A percentile compares a stretch with the other conserved stretches of the same genome.
phyloP scores from a whole-genome alignment of 2,888 invertebrate genomes.

The Ormyrus rosae region DNA sequence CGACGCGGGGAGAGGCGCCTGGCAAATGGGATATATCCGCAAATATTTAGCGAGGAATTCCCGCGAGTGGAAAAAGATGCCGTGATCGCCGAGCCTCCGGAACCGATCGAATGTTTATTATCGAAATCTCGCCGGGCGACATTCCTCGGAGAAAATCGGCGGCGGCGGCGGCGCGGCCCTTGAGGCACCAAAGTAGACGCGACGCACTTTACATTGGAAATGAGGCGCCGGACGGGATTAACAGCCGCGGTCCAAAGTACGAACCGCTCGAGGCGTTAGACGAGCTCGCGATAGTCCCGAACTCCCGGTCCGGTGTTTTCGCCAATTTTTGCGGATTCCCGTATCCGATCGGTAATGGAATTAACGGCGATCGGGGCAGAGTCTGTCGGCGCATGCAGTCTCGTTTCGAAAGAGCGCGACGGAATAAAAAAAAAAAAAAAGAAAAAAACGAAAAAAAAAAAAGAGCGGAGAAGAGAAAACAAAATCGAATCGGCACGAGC shows the following conservation, averaged over 20 bases:
- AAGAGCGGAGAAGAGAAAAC: neutral
- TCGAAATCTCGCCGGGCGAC: conserved; percentile 58
- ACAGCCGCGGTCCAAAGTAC: neutral
- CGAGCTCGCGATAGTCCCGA: neutral
- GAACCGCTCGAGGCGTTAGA: neutral
- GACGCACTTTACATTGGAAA: conserved; percentile 35
- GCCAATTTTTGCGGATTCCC: too few relatives aligned
- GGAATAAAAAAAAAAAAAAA: neutral
- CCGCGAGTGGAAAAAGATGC: neutral
- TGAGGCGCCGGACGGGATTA: conserved; percentile 9
- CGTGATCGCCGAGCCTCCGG: conserved; percentile 43
- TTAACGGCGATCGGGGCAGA: too few relatives aligned
- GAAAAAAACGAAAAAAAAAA: conserved; percentile 4
- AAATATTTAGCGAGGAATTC: conserved; percentile 20
- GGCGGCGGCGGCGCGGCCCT: neutral
- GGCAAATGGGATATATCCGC: neutral
- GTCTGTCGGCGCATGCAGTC: too few relatives aligned
- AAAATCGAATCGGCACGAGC: too few relatives aligned
- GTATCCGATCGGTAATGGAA: too few relatives aligned
- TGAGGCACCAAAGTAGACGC: neutral
- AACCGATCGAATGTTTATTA: conserved; percentile 11
- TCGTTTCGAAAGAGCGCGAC: too few relatives aligned
- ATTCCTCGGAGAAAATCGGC: conserved; percentile 55
- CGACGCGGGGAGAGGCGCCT: neutral
- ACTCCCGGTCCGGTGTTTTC: too few relatives aligned